These are phyloP conservation scores for Sminthurinus signatus DNA, from an alignment of 1,140 invertebrate genomes.

Conservation along the genomic window DNA sequence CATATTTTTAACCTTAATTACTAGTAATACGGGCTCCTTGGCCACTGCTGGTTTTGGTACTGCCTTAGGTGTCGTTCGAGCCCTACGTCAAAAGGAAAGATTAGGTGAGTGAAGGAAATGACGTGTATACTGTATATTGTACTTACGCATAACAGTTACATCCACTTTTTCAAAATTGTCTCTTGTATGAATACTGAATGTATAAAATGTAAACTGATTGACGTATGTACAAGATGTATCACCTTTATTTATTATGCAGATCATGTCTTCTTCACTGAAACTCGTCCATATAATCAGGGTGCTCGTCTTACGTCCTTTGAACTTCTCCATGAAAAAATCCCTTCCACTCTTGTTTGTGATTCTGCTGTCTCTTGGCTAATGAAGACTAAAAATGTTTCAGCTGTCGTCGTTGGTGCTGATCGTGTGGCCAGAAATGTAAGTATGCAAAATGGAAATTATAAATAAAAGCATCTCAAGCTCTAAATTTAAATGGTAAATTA, in stretches of 20 bases:
- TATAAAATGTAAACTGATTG: too few relatives aligned
- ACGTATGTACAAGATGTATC: neutral
- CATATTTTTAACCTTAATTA: too few relatives aligned
- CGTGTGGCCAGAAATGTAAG: slow-evolving; percentile 76
- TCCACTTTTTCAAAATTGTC: too few relatives aligned
- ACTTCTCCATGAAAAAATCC: slow-evolving; percentile 86
- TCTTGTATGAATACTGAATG: too few relatives aligned
- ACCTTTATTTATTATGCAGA: slow-evolving; percentile 46
- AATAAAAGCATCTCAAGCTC: too few relatives aligned
- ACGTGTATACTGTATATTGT: too few relatives aligned
- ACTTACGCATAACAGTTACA: too few relatives aligned
- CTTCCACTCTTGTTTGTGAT: slow-evolving; percentile 88
- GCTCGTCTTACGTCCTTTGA: slow-evolving; percentile 93
- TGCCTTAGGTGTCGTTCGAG: slow-evolving; percentile 87
- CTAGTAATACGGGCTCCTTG: slow-evolving; percentile 87
- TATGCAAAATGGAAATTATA: too few relatives aligned
- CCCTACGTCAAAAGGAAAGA: slow-evolving; percentile 61
- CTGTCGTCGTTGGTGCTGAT: slow-evolving; percentile 83
- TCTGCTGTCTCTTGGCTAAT: slow-evolving; percentile 89
- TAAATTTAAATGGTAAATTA: too few relatives aligned
- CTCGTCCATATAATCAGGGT: slow-evolving; percentile 96
- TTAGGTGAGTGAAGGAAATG: slow-evolving; percentile 55
- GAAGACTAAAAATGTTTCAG: slow-evolving; percentile 66
- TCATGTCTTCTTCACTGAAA: slow-evolving; percentile 92
- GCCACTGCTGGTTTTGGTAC: slow-evolving; percentile 97